A percentile compares a stretch with the other conserved stretches of the same genome.
Conservation (phyloP, 2,888 invertebrate genomes). For the Philonicus albiceps region DNA sequence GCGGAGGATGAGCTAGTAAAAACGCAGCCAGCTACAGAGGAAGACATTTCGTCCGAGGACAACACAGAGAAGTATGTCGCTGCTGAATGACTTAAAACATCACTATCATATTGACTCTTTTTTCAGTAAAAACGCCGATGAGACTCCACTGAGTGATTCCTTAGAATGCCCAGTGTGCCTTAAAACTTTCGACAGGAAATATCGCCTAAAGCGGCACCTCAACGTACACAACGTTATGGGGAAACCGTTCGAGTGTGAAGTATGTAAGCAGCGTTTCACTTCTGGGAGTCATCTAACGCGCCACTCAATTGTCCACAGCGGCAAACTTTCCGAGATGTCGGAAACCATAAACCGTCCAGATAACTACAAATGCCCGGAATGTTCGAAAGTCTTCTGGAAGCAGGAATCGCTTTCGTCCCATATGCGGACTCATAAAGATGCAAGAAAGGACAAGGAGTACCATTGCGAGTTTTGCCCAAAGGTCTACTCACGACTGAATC, state of each 20-base stretch:
- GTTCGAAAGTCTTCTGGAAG: slow-evolving; percentile 66
- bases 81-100: background rate
- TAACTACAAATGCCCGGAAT: slow-evolving; percentile 64
- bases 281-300: slow-evolving; percentile 54
- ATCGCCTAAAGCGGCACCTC: slow-evolving; percentile 59
- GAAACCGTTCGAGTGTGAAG: slow-evolving; percentile 54
- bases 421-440: slow-evolving; percentile 56
- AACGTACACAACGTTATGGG: slow-evolving; percentile 53
- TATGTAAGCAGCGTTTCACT: slow-evolving; percentile 53
- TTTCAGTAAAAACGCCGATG: background rate
- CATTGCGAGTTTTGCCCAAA: slow-evolving; percentile 65
- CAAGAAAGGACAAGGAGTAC: slow-evolving; percentile 53
- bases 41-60: background rate
- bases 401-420: slow-evolving; percentile 65
- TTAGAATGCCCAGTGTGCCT: slow-evolving; percentile 63
- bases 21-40: background rate
- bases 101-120: background rate
- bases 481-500: slow-evolving; percentile 61
- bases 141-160: slow-evolving; percentile 41
- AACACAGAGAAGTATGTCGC: background rate
- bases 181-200: slow-evolving; percentile 64
- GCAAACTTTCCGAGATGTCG: slow-evolving; percentile 8
- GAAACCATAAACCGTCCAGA: slow-evolving; percentile 40
- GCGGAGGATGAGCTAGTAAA: background rate
- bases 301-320: slow-evolving; percentile 55